Evolutionary conservation across 2,113 vertebrate genomes (phyloP).

Genomic region (Myrmecobius fasciatus): DNA sequence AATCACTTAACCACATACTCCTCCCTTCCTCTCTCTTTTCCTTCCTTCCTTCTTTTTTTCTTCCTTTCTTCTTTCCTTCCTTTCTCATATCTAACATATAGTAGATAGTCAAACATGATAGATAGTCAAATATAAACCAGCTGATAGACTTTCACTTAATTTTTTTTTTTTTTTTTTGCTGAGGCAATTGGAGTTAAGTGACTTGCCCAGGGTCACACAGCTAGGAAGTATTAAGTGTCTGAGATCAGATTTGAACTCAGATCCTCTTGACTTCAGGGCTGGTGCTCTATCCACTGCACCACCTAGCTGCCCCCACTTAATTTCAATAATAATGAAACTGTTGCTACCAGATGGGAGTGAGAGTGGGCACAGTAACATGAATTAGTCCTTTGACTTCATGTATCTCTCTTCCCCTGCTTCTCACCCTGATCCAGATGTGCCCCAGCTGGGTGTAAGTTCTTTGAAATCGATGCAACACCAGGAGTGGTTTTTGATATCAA

Average conservation of each 20-base stretch:
- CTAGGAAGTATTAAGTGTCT: no score
- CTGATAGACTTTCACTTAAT: not conserved
- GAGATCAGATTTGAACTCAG: no score
- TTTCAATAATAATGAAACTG: not conserved
- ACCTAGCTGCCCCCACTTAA: no score
- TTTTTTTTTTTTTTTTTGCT: no score
- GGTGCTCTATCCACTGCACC: no score
- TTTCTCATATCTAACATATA: not conserved
- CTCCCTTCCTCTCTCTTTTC: no score
- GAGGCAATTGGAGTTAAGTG: no score
- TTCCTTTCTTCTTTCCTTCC: not conserved
- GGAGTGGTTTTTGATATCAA: conserved; percentile 72
- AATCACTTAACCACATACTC: not conserved
- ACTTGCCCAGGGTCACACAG: no score
- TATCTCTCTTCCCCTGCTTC: not conserved
- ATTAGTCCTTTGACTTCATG: not conserved
- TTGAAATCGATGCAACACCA: conserved; percentile 76
- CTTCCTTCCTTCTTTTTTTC: not conserved
- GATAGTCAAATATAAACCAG: not conserved
- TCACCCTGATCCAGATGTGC: conserved; percentile 74
- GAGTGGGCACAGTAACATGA: not conserved
- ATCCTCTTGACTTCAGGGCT: no score
- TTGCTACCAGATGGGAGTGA: not conserved
- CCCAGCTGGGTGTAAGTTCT: conserved; percentile 72
- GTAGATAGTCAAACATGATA: not conserved